Evolutionary conservation across 1,140 invertebrate species (phyloP).

Genomic region (Drosophila fuyamai): DNA sequence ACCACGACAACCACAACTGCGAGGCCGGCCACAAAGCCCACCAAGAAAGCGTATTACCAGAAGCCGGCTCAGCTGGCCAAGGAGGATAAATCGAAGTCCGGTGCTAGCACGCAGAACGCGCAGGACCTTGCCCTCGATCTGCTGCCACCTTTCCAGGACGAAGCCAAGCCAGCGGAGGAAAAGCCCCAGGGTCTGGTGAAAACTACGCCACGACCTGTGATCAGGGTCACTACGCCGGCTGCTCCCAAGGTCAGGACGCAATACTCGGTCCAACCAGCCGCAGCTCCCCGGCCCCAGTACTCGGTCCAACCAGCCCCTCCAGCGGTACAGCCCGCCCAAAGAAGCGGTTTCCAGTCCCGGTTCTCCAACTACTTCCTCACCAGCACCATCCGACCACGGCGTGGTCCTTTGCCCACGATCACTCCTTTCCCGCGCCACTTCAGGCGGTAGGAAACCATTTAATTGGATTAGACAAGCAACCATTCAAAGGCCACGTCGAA

Average conservation of each 20-base stretch:
- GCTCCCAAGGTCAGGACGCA: conserved; percentile 1
- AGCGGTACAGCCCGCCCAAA: conserved; percentile 7
- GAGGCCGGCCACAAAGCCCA: conserved; percentile 52
- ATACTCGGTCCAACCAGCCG: neutral
- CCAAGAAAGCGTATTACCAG: conserved; percentile 70
- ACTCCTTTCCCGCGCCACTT: conserved; percentile 65
- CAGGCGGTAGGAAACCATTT: conserved; percentile 53
- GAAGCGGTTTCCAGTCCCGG: conserved; percentile 25
- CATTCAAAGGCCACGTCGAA: conserved; percentile 28
- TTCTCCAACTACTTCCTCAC: conserved; percentile 64
- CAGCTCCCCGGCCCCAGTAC: conserved; percentile 13
- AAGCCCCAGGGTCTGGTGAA: conserved; percentile 6
- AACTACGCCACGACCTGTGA: conserved; percentile 5
- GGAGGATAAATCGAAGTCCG: conserved; percentile 30
- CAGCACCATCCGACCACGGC: conserved; percentile 60
- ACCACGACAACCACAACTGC: conserved; percentile 27
- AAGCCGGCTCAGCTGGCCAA: conserved; percentile 33
- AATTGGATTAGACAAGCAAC: conserved; percentile 60
- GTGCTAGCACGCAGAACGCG: conserved; percentile 27
- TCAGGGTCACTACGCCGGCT: neutral
- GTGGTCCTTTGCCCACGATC: conserved; percentile 71
- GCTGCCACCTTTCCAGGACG: conserved; percentile 64
- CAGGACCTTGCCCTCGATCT: conserved; percentile 55
- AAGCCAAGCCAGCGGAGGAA: conserved; percentile 13
- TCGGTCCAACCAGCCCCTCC: conserved; percentile 14